A percentile compares a stretch with the other conserved stretches of the same genome.
Evolutionary conservation across 2,888 invertebrate genomes (phyloP).

Genomic region (Patella depressa): DNA sequence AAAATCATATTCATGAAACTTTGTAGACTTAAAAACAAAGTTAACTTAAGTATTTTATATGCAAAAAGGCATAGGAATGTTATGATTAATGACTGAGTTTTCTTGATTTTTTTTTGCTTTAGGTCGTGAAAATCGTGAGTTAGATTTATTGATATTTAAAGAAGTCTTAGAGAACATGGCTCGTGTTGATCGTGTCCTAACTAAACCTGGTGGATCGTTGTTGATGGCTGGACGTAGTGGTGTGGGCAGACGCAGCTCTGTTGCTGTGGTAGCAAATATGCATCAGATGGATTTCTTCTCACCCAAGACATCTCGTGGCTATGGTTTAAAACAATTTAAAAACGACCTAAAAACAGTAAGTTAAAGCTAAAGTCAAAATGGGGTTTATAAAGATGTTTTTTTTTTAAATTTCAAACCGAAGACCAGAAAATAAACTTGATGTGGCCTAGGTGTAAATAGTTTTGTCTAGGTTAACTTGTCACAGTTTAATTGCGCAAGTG

Average conservation of each 20-base stretch:
- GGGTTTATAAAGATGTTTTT: no score
- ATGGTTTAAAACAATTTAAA: conserved; percentile 80
- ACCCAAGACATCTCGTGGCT: conserved; percentile 76
- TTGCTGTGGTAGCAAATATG: conserved; percentile 81
- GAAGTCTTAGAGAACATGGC: conserved; percentile 80
- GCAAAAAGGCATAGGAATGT: not conserved
- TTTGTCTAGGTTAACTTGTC: no score
- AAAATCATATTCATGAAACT: not conserved
- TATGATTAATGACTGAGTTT: not conserved
- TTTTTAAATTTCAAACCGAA: no score
- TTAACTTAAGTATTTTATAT: not conserved
- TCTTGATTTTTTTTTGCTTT: conserved; percentile 23
- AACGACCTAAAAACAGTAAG: conserved; percentile 83
- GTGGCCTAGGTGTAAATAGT: no score
- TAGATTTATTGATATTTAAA: conserved; percentile 78
- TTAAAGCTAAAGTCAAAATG: conserved; percentile 14
- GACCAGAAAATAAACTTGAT: no score
- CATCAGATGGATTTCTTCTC: conserved; percentile 78
- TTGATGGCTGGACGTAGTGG: conserved; percentile 85
- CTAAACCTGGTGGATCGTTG: conserved; percentile 77
- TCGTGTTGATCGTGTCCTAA: conserved; percentile 78
- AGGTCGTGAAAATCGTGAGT: conserved; percentile 79
- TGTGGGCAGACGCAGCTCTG: conserved; percentile 84
- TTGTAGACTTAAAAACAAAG: no score
- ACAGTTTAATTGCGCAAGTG: no score